phyloP scores from a whole-genome alignment of 1,140 invertebrate genomes.

The Drosophila nebulosa region DNA sequence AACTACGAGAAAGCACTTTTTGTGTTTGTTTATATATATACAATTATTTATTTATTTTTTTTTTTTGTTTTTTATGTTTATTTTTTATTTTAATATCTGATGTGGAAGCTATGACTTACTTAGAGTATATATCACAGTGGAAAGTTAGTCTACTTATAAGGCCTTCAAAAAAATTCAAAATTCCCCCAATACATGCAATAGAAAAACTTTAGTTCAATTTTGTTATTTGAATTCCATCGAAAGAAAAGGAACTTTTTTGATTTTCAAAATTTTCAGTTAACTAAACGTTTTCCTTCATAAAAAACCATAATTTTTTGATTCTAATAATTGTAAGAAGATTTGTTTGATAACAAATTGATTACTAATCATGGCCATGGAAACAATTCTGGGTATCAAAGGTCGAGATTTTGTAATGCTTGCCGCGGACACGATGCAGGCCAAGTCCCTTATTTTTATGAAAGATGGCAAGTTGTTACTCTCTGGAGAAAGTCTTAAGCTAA shows the following conservation, averaged over 20 bases:
- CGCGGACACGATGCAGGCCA: slow-evolving; percentile 3
- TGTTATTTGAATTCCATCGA: no score
- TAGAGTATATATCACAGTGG: background rate
- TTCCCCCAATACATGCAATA: no score
- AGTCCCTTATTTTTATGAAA: background rate
- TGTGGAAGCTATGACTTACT: background rate
- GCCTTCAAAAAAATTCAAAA: no score
- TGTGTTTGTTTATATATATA: background rate
- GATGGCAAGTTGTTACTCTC: slow-evolving; percentile 19
- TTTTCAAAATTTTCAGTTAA: background rate
- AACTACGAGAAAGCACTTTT: background rate
- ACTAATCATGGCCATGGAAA: slow-evolving; percentile 26
- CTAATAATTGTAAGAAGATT: background rate
- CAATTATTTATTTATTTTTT: background rate
- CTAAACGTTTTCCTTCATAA: background rate
- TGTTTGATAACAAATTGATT: background rate
- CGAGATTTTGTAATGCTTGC: slow-evolving; percentile 32
- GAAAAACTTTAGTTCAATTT: no score
- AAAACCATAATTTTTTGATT: background rate
- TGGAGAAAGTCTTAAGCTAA: slow-evolving; percentile 4
- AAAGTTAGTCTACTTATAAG: no score
- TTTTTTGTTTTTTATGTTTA: background rate
- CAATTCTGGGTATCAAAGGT: slow-evolving; percentile 41
- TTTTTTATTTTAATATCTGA: background rate
- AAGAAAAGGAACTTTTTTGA: background rate